Percentiles rank a stretch among this genome's conserved stretches.
phyloP scores from a whole-genome alignment of 2,113 vertebrate species.

The Neofelis nebulosa region DNA sequence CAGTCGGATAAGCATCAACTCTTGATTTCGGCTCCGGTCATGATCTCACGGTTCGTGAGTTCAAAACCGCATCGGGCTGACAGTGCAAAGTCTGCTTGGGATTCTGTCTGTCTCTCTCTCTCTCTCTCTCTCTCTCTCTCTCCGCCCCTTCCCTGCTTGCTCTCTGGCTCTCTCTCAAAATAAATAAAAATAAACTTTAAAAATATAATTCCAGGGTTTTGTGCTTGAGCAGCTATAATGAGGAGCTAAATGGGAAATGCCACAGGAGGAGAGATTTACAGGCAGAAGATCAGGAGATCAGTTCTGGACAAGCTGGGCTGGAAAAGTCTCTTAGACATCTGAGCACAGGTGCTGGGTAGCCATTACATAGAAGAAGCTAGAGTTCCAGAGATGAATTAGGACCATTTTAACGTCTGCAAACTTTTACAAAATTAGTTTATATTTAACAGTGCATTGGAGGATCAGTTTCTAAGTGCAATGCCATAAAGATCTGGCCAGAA shows the following conservation, averaged over 20 bases:
- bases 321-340: neutral
- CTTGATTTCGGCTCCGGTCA: too few relatives aligned
- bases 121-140: too few relatives aligned
- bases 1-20: too few relatives aligned
- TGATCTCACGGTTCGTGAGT: too few relatives aligned
- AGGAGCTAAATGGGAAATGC: neutral
- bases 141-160: too few relatives aligned
- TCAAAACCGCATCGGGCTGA: too few relatives aligned
- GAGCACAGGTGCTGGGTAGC: neutral
- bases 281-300: neutral
- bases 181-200: too few relatives aligned
- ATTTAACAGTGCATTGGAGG: neutral
- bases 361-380: neutral
- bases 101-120: too few relatives aligned
- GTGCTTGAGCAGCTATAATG: neutral
- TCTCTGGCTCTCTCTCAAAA: too few relatives aligned
- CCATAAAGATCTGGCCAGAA: neutral
- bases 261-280: neutral
- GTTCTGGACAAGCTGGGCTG: neutral
- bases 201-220: neutral
- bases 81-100: too few relatives aligned
- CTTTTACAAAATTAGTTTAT: neutral
- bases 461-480: neutral
- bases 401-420: neutral
- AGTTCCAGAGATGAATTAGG: neutral